Base-by-base conservation (phyloP, 1,140 invertebrate species). In the Psix sp. region DNA sequence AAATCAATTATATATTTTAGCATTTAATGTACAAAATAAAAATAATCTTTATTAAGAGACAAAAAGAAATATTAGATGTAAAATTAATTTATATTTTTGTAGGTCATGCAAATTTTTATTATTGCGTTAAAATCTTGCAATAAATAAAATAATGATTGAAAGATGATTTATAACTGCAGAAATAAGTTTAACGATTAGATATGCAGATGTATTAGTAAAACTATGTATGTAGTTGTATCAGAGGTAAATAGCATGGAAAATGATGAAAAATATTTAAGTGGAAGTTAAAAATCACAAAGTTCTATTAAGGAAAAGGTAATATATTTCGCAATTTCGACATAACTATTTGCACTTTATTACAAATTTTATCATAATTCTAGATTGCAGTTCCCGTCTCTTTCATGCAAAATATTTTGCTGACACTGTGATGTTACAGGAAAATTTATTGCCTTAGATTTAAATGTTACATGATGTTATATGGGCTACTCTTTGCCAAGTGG, bases 161-260 rank as follows among this genome's bases (percentile, higher is more conserved):
- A 20, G 17, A 24, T 51, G 46, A 51, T 51, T 36, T 33, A 51
- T 38, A 31, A 36, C 21, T 51, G 18, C 14, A 51, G 38, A 18
- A 24, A 11, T 18, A 51, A 38, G 35, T 51, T 51, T 51, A 51
- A 51, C 46, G 33, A 51, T 51, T 51, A 51, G 33, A 10, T 51
- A 38, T 51, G 15, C 9, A 14, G 33, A 21, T 51, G 10, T 38
- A 51, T 51, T 51, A 38, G 18, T 38, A 29, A 48, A 10, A 7
- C 26, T 51, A 51, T 18, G 9, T 51, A 38, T 51, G 15, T 7
- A 14, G 33, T 14, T 51, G 10, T 38, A 51, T 51, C 38, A 38
- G 18, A 24, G 29, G 35, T 29, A 7, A 7, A 29, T 29, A n/a
- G 26, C 26, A n/a, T 7, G 26, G 26, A 2, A n/a, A 29, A n/a